Evolutionary conservation across 1,140 invertebrate genomes (phyloP), one percentile per base, ranked within the genome.

Genomic region (Gonatopus flavifemur): DNA sequence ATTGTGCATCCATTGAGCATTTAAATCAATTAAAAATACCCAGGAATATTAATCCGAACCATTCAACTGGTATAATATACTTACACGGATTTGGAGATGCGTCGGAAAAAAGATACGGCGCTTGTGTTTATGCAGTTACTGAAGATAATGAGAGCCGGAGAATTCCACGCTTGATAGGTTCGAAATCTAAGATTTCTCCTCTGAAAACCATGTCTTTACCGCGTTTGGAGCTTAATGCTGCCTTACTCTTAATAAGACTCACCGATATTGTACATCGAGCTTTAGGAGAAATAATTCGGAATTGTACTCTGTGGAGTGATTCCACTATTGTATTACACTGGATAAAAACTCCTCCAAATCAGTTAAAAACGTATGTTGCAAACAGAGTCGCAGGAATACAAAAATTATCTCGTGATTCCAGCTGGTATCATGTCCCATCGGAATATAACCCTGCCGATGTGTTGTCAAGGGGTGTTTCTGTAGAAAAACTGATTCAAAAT

Each of bases 381-480:
- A 55, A 66, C 25, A 15, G 52, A 16, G 36, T 64, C 0, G 33
- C 36, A 0, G 47, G 62, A 13, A 62, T 68, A 18, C 70, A 71
- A 25, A 52, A 70, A 15, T 36, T 52, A 12, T 69, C 69, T 13
- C 19, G 12, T 9, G 42, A 20, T 7, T 31, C 32, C 31, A 30
- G 41, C 12, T 78, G 76, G 69, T 49, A 50, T 31, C 57, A 76
- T 37, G 64, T 74, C 0, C 24, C 52, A 12, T 58, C 59, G 1
- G 40, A 55, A 2, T 33, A 57, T 5, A 79, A 80, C 47, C 75
- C 77, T 1, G 73, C 74, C 0, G 77, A 80, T 59, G 49, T 74
- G 15, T 45, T 74, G 40, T 79, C 77, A 1, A 45, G 78, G 15
- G 77, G 78, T 5, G 13, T n/a, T 2, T 39, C 24, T 3, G 19